Base-by-base conservation (phyloP, 2,888 invertebrate species). In the Tromatobia lineatoria region DNA sequence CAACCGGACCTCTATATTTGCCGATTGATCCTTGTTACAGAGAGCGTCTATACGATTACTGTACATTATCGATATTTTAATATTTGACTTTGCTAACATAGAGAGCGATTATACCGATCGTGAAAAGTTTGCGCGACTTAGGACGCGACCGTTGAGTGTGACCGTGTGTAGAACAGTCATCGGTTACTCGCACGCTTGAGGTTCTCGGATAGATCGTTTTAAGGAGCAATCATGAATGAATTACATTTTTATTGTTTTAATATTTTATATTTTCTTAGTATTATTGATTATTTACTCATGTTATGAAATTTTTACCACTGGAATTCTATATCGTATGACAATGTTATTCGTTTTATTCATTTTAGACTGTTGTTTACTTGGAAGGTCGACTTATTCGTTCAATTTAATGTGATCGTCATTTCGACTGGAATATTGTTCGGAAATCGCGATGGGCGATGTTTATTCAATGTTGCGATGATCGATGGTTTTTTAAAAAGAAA, bases 1-100 rank as follows among this genome's bases (percentile, higher is more conserved):
- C 38, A 75, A 77, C 74, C 42, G 38, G 64, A 76, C 45, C 23
- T 90, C 87, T 82, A 78, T 89, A 89, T 88, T 88, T 88, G 88
- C 87, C 86, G 88, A 90, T 88, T 85, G 81, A 83, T 87, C 86
- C 83, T 73, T 80, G 86, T 82, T 80, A 74, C 87, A 85, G 74
- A 88, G 83, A 87, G 80, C 75, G 82, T 88, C 82, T 86, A 86
- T 87, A 87, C 85, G 78, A 90, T 88, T 87, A 88, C 85, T 88
- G 87, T 89, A 91, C 74, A 88, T 90, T 87, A 87, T 90, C 86
- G 87, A 89, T 89, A 90, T 91, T 91, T 91, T 90, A 88, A 89
- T 90, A 90, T 87, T 87, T 86, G 87, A 89, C 83, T 86, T 88
- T 89, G 89, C 87, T 88, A 86, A 78, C 54, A 77, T 86, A 84